phyloP scores from a whole-genome alignment of 2,888 invertebrate species.

The Cerceris rybyensis region DNA sequence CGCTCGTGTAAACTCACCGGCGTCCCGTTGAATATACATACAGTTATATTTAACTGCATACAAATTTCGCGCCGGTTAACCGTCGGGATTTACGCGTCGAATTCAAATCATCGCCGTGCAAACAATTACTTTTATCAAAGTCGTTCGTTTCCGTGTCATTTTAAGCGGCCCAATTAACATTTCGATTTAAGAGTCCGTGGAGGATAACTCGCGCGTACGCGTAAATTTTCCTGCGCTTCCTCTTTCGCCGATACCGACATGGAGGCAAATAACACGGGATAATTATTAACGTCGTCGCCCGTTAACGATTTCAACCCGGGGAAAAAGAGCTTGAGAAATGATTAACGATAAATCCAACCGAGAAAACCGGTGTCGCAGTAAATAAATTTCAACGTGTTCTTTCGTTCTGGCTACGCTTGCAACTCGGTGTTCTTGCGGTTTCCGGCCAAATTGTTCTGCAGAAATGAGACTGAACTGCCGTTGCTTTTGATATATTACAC shows the following conservation, averaged over 20 bases:
- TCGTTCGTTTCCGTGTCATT: not conserved
- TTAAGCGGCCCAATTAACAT: not conserved
- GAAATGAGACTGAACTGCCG: too few species aligned
- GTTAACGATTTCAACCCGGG: constrained; percentile 32
- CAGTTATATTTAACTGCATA: not conserved
- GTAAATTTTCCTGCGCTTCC: not conserved
- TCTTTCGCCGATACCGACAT: not conserved
- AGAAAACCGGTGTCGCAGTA: constrained; percentile 46
- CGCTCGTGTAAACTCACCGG: constrained; percentile 12
- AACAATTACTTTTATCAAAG: not conserved
- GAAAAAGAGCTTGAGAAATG: constrained; percentile 29
- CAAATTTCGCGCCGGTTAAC: too few species aligned
- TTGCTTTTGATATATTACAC: too few species aligned
- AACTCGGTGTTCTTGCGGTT: too few species aligned
- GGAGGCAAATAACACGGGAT: constrained; percentile 8
- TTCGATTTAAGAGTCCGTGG: not conserved
- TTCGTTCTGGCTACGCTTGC: not conserved
- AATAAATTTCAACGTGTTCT: constrained; percentile 34
- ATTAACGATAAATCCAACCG: constrained; percentile 35
- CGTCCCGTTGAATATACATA: not conserved
- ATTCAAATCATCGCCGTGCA: not conserved
- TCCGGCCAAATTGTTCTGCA: too few species aligned
- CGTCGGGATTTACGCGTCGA: not conserved
- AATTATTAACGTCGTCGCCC: constrained; percentile 34
- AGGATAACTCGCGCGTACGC: not conserved